These are phyloP conservation scores for Aspiorhynchus laticeps DNA, from an alignment of 2,113 vertebrate genomes.

Conservation along the genomic window DNA sequence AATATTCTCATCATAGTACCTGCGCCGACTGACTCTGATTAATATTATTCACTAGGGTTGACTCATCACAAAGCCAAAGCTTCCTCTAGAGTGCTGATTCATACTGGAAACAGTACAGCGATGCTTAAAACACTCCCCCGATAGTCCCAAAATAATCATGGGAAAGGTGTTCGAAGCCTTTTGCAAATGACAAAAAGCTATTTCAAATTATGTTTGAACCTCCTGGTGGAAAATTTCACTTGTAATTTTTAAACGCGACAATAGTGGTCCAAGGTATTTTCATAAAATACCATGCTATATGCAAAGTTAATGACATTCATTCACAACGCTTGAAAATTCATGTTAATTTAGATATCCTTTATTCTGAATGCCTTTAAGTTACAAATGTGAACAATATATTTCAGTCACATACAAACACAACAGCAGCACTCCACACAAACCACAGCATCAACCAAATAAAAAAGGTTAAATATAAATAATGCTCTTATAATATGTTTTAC, in stretches of 20 bases:
- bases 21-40: slow-evolving; percentile 33
- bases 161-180: neutral
- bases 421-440: slow-evolving; percentile 57
- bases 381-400: slow-evolving; percentile 58
- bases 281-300: neutral
- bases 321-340: neutral
- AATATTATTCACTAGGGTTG: slow-evolving; percentile 52
- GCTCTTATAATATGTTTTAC: slow-evolving; percentile 36
- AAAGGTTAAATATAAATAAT: slow-evolving; percentile 43
- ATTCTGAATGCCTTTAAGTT: slow-evolving; percentile 52
- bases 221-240: neutral
- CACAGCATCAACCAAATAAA: slow-evolving; percentile 36
- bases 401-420: slow-evolving; percentile 62
- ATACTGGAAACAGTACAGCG: slow-evolving; percentile 12
- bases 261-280: neutral
- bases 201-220: neutral
- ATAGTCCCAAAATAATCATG: slow-evolving; percentile 40
- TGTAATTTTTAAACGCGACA: neutral
- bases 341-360: slow-evolving; percentile 37
- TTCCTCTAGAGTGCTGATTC: slow-evolving; percentile 51
- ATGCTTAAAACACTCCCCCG: slow-evolving; percentile 29
- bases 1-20: slow-evolving; percentile 55
- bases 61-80: slow-evolving; percentile 51
- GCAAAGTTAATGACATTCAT: neutral
- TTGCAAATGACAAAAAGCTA: neutral